Percentiles rank a stretch among this genome's conserved stretches.
Conservation (phyloP, 2,797 vertebrate species). For the Chlorospingus semifuscus region DNA sequence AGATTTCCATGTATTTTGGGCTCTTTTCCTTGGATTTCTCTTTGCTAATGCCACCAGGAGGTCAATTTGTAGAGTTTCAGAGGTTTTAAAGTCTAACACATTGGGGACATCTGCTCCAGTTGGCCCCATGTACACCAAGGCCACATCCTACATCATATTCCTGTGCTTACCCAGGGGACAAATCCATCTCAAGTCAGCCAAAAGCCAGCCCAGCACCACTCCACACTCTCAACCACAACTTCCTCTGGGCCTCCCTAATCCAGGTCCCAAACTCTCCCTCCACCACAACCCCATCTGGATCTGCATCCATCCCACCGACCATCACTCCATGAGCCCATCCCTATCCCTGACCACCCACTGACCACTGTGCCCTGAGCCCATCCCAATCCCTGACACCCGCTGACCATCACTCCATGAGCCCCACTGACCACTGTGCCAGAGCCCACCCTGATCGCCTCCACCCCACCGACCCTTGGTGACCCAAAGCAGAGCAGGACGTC, state of each 20-base stretch:
- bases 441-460: neutral
- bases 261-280: constrained; percentile 84
- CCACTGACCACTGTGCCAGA: too few relatives aligned
- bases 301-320: accelerated
- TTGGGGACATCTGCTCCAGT: neutral
- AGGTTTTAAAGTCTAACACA: neutral
- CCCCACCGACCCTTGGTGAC: accelerated
- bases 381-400: accelerated
- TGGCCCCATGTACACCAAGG: accelerated
- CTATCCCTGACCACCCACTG: neutral
- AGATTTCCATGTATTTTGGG: neutral
- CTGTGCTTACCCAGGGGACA: constrained; percentile 87
- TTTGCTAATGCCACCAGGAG: neutral
- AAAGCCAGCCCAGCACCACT: constrained; percentile 84
- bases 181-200: constrained; percentile 79
- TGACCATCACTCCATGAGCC: neutral
- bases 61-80: neutral
- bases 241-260: constrained; percentile 77
- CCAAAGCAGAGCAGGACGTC: constrained; percentile 63
- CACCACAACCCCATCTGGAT: neutral
- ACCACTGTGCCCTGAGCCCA: neutral
- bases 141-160: constrained; percentile 80
- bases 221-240: constrained; percentile 78
- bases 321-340: neutral
- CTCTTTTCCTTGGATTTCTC: neutral